phyloP scores from a whole-genome alignment of 2,888 invertebrate genomes.

The Micoletzkya japonica region DNA sequence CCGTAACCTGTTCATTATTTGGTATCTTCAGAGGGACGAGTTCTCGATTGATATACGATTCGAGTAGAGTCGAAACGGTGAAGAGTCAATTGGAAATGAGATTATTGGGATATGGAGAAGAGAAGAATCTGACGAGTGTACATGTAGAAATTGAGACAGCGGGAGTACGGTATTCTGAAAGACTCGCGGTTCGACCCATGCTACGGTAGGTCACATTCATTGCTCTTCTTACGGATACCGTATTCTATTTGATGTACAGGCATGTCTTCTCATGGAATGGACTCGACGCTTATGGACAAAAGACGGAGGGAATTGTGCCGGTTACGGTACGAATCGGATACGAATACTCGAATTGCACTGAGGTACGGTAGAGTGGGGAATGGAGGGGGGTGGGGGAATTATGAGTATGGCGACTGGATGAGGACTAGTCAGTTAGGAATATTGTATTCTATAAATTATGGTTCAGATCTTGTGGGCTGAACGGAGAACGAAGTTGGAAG shows the following conservation, averaged over 20 bases:
- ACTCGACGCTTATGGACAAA: conserved; percentile 93
- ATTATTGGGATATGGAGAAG: not conserved
- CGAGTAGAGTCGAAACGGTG: not conserved
- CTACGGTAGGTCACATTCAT: conserved; percentile 6
- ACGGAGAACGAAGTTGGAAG: conserved; percentile 80
- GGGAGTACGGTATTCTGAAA: conserved; percentile 76
- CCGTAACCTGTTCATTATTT: not conserved
- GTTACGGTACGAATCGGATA: conserved; percentile 75
- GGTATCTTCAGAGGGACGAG: conserved; percentile 11
- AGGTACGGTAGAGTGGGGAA: not conserved
- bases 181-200: conserved; percentile 88
- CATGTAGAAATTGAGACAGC: conserved; percentile 81
- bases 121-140: conserved; percentile 69
- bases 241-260: not conserved
- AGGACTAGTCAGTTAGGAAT: too few relatives aligned
- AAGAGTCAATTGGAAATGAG: not conserved
- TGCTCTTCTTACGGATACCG: not conserved
- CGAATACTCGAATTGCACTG: conserved; percentile 83
- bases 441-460: not conserved
- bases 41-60: conserved; percentile 19
- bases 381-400: not conserved
- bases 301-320: conserved; percentile 93
- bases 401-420: not conserved
- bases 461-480: conserved; percentile 84
- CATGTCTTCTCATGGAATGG: conserved; percentile 90